Evolutionary conservation across 2,888 invertebrate genomes (phyloP), one percentile per base, ranked within the genome.

Genomic region (Scaptomyza parva): DNA sequence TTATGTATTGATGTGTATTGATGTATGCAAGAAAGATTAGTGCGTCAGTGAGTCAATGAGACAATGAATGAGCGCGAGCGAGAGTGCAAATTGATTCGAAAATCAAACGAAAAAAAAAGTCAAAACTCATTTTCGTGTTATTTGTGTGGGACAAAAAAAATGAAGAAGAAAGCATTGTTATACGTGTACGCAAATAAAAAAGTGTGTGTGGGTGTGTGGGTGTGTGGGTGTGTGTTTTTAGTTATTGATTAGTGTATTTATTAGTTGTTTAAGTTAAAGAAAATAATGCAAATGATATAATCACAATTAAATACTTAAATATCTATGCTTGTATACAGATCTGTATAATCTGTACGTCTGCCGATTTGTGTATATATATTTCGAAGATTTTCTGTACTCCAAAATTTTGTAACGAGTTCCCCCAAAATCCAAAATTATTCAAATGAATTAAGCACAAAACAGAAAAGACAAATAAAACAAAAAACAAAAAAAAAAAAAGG

Each of bases 11-110:
- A 39, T 52, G 41, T 22, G 40, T 18, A 17, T 65, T 54, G 55
- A 53, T 70, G 70, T 26, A 7, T 24, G 24, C 24, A 24, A 24
- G 9, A 28, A 28, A 28, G 28, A 9, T 44, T 22, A 52, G 61
- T 61, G 52, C n/a, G n/a, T n/a, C n/a, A n/a, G n/a, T 45, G 39
- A 24, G 41, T 33, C 58, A 54, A 65, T 65, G 70, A 60, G 65
- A 17, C 43, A 54, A 70, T 65, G 65, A 60, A 53, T 70, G 70
- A 70, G 55, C 28, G 55, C 28, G 48, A 24, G 52, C 20, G 71
- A 48, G n/a, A 39, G 40, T 60, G 59, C 39, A 41, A 30, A 17
- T 54, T 37, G 33, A 55, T 52, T 39, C 11, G 53, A 40, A 45
- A 30, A 14, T 9, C 17, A 45, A 41, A n/a, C n/a, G n/a, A n/a